A percentile compares a stretch with the other conserved stretches of the same genome.
Evolutionary conservation across 2,113 vertebrate genomes (phyloP).

Genomic region (Peromyscus polionotus): DNA sequence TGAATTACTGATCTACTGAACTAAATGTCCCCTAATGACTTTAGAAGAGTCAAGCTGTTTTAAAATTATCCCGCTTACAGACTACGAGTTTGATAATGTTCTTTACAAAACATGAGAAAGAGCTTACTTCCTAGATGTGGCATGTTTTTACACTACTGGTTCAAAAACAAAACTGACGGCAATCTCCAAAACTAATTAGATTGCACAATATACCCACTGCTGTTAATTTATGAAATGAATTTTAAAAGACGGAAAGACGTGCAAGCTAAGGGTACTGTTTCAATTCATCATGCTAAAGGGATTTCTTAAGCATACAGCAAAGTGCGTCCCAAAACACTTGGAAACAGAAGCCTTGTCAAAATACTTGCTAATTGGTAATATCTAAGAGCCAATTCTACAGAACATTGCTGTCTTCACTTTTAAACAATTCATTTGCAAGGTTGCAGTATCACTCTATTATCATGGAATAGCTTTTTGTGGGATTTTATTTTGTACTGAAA

Average conservation of each 20-base stretch:
- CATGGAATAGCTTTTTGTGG: background rate
- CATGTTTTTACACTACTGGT: slow-evolving; percentile 39
- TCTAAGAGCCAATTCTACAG: slow-evolving; percentile 2
- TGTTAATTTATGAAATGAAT: slow-evolving; percentile 66
- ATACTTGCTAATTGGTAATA: slow-evolving; percentile 70
- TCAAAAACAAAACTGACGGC: slow-evolving; percentile 57
- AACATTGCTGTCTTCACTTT: slow-evolving; percentile 24
- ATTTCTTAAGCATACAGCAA: slow-evolving; percentile 64
- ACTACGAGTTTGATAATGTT: slow-evolving; percentile 24
- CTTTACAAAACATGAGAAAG: slow-evolving; percentile 36
- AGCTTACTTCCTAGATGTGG: background rate
- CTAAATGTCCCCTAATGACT: slow-evolving; percentile 67
- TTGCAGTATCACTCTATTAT: background rate
- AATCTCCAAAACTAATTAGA: slow-evolving; percentile 63
- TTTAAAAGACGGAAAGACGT: slow-evolving; percentile 62
- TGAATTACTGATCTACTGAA: slow-evolving; percentile 71
- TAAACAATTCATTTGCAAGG: slow-evolving; percentile 4
- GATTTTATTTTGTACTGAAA: background rate
- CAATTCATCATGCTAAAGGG: slow-evolving; percentile 65
- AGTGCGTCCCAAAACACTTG: slow-evolving; percentile 64
- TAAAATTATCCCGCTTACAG: slow-evolving; percentile 43
- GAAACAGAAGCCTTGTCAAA: slow-evolving; percentile 68
- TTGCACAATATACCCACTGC: slow-evolving; percentile 37
- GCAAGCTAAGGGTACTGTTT: slow-evolving; percentile 63
- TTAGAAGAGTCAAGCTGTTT: slow-evolving; percentile 52